Conservation (phyloP, 2,113 vertebrate species). For the Dascyllus trimaculatus region DNA sequence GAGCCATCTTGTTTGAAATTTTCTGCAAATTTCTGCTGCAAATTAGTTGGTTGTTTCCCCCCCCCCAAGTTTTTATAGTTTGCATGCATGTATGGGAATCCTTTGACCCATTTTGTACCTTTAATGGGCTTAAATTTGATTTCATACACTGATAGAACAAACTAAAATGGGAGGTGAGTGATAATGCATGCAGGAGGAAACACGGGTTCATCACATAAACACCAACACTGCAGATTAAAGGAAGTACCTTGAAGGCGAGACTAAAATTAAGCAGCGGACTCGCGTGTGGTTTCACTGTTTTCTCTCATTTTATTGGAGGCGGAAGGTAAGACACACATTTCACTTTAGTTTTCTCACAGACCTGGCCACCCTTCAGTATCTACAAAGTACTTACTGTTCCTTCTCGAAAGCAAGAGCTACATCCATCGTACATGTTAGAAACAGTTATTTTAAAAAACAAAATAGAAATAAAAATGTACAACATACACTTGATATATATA, state of each 20-base stretch:
- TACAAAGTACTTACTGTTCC: conserved; percentile 89
- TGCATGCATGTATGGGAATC: too few species aligned
- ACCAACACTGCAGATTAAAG: background rate
- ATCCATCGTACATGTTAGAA: conserved; percentile 95
- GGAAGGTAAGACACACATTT: conserved; percentile 81
- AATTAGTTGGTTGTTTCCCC: too few species aligned
- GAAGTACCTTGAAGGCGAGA: background rate
- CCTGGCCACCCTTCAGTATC: conserved; percentile 89
- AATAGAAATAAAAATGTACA: conserved; percentile 97
- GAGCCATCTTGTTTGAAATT: too few species aligned
- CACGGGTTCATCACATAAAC: background rate
- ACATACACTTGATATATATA: conserved; percentile 97
- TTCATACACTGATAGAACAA: background rate
- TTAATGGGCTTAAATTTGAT: background rate
- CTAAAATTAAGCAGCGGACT: conserved; percentile 37
- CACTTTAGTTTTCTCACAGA: conserved; percentile 75
- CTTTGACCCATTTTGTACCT: too few species aligned
- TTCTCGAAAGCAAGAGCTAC: conserved; percentile 91
- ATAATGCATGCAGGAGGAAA: background rate
- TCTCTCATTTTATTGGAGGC: conserved; percentile 81
- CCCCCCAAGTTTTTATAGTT: too few species aligned
- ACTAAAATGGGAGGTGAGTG: background rate
- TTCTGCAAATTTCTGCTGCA: too few species aligned
- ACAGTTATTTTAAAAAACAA: conserved; percentile 77
- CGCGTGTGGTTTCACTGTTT: conserved; percentile 58